Conservation (phyloP, 2,113 vertebrate species). For the Periophthalmodon schlosseri region DNA sequence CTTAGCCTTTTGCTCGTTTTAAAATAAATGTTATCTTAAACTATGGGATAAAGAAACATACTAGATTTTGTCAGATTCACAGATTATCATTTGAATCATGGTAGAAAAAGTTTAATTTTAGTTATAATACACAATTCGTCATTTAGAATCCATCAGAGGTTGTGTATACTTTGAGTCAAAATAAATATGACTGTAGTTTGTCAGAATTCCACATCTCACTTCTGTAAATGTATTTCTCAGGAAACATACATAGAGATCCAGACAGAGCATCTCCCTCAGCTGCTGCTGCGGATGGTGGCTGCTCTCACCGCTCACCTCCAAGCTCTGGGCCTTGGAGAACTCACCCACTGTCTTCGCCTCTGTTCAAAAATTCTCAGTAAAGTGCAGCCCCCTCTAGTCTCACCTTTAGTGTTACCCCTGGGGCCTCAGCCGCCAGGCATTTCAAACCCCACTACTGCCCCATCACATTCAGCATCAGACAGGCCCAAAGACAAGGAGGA, state of each 20-base stretch:
- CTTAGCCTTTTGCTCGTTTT: conserved; percentile 17
- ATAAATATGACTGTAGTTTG: neutral
- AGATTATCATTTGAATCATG: neutral
- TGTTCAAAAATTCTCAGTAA: conserved; percentile 99
- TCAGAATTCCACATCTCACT: conserved; percentile 5
- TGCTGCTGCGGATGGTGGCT: conserved; percentile 93
- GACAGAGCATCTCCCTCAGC: conserved; percentile 95
- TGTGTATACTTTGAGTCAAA: neutral
- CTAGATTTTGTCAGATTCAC: neutral
- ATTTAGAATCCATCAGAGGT: neutral
- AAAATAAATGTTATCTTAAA: conserved; percentile 1
- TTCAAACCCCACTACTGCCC: conserved; percentile 42
- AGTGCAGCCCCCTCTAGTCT: conserved; percentile 92
- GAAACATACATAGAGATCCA: conserved; percentile 99
- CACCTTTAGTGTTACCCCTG: conserved; percentile 80
- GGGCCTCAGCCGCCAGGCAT: conserved; percentile 66
- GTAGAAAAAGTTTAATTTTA: no score
- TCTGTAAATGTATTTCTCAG: conserved; percentile 70
- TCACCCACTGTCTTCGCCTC: conserved; percentile 92
- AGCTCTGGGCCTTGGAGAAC: conserved; percentile 85
- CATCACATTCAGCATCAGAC: conserved; percentile 74
- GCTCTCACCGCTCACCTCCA: conserved; percentile 90
- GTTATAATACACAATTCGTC: neutral
- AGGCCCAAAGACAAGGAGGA: conserved; percentile 84
- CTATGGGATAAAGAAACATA: neutral